Evolutionary conservation across 1,140 invertebrate genomes (phyloP), one percentile per base, ranked within the genome.

Genomic region (Melipona quadrifasciata): DNA sequence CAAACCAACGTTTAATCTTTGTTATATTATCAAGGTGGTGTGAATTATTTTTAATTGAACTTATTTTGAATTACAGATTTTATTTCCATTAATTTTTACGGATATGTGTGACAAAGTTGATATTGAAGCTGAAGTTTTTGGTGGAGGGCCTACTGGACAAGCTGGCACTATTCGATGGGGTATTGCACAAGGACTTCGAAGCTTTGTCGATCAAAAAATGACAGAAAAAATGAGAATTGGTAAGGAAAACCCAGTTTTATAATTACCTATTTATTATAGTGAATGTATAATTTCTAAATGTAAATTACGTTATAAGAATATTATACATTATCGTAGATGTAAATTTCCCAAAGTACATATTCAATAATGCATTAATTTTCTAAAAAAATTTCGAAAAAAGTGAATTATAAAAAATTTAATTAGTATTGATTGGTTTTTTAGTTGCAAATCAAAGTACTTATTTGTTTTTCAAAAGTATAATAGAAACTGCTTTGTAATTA

Each of bases 181-280:
- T 31, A 97, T 99, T 73, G 95, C 98, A 51, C 96, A 95, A 95
- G 96, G 96, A 53, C 95, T 99, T 71, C 95, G 96, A 85, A 97
- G 96, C 93, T 99, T 99, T 95, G 96, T 99, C 19, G 96, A 97
- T 89, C 91, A 95, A 78, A 95, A 97, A 70, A 97, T 96, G 93
- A 93, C 97, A 21, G 97, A 99, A 95, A 96, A 96, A 91, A 98
- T 99, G 97, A 96, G 98, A 95, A 93, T 99, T 90, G 97, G 97
- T 98, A 95, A 95, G 94, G 0, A 81, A 53, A 80, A 73, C 2
- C 34, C 2, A n/a, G 0, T 55, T 55, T 31, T 39, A 1, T 68
- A 27, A 51, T 27, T 51, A 11, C 17, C 31, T 12, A 27, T 70
- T 21, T 31, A 19, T 34, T 21, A 67, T 8, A 1, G 0, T 31